Conservation (phyloP, 2,113 vertebrate genomes). For the Leucoraja erinaceus region DNA sequence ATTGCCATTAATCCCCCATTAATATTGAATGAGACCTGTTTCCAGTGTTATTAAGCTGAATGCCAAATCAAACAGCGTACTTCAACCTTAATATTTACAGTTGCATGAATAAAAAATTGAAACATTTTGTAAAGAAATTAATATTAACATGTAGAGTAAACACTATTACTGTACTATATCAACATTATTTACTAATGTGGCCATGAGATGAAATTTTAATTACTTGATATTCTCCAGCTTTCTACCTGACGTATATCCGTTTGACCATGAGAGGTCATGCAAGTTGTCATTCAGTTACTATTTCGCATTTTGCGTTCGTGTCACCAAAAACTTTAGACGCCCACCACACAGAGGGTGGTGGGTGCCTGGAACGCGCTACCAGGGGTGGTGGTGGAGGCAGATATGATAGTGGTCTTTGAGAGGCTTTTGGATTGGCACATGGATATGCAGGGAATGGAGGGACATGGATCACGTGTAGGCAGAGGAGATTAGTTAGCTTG, state of each 20-base stretch:
- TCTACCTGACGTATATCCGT: not conserved
- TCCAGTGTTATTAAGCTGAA: constrained; percentile 23
- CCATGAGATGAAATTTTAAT: constrained; percentile 8
- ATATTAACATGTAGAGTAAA: constrained; percentile 29
- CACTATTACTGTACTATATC: constrained; percentile 22
- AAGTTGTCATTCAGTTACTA: not conserved
- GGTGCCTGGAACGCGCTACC: too few relatives aligned
- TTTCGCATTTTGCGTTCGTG: not conserved
- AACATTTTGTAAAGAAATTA: constrained; percentile 4
- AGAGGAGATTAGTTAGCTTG: too few relatives aligned
- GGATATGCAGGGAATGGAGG: too few relatives aligned
- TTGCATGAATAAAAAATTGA: constrained; percentile 29
- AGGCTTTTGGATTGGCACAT: too few relatives aligned
- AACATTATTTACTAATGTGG: constrained; percentile 22
- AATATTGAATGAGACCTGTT: constrained; percentile 23
- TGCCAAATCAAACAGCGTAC: constrained; percentile 30
- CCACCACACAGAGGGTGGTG: too few relatives aligned
- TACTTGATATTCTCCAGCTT: not conserved
- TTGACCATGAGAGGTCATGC: not conserved
- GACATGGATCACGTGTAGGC: too few relatives aligned
- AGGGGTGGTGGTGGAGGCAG: too few relatives aligned
- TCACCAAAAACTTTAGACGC: too few relatives aligned
- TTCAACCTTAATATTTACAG: constrained; percentile 26
- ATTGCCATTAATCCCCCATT: constrained; percentile 20
- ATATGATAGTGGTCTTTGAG: too few relatives aligned